phyloP scores from a whole-genome alignment of 1,140 invertebrate genomes.

The Carcinoscorpius rotundicauda region DNA sequence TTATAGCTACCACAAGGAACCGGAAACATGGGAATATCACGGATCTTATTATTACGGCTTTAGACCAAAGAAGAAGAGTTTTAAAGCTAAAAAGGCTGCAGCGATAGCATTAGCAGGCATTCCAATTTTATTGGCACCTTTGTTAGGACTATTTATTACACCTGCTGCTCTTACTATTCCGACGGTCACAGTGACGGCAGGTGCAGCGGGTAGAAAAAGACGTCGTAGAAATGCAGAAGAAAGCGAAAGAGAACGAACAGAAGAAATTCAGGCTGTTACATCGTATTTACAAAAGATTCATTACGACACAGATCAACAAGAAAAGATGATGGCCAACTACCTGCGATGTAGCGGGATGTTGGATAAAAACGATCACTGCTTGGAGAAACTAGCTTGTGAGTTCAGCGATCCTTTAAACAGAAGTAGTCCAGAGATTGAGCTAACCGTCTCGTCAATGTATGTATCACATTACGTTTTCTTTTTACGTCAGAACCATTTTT shows the following conservation, averaged over 20 bases:
- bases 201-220: no score
- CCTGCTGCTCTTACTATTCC: no score
- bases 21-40: conserved; percentile 18
- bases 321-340: conserved; percentile 28
- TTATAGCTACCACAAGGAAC: not conserved
- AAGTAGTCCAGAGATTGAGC: conserved; percentile 28
- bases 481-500: no score
- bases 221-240: no score
- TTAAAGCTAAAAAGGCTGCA: not conserved
- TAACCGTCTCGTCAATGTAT: conserved; percentile 29
- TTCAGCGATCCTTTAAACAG: conserved; percentile 32
- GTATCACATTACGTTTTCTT: conserved; percentile 3
- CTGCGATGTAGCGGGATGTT: conserved; percentile 29
- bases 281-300: conserved; percentile 18
- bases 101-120: conserved; percentile 13
- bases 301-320: conserved; percentile 21
- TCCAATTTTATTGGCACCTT: conserved; percentile 12
- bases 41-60: conserved; percentile 18
- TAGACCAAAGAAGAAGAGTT: conserved; percentile 4
- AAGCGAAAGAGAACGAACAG: no score
- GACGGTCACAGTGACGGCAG: not conserved
- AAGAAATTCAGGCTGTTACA: conserved; percentile 9
- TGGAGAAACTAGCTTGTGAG: conserved; percentile 33
- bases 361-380: conserved; percentile 23
- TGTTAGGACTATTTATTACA: conserved; percentile 16